Evolutionary conservation across 2,113 vertebrate genomes (phyloP), one percentile per base, ranked within the genome.

Genomic region (Ptilorrhoa leucosticta): DNA sequence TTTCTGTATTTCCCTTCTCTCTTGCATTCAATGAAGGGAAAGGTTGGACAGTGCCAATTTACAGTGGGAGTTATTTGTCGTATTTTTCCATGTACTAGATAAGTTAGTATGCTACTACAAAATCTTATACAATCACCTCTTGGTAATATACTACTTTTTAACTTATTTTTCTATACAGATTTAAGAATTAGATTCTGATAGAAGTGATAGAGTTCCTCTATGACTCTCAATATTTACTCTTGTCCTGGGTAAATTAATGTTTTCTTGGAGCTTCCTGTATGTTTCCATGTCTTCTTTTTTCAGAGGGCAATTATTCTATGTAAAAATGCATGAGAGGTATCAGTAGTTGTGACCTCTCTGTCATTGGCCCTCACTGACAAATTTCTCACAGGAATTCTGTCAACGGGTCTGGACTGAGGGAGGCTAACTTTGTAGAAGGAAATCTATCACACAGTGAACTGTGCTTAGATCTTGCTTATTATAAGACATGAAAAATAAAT

Each of bases 401-500:
- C 95, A 89, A 19, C 0, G 2, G 12, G 4, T 53, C 80, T 76
- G 66, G 77, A 82, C 61, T 61, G 48, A 96, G 75, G 45, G 58
- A 90, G 13, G 31, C 63, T 83, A 90, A 95, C 63, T 87, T 75
- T 48, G 40, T 57, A 51, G 86, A 93, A 95, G 24, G 26, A 96
- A 96, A 97, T 96, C 85, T 96, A 96, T 96, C 83, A 95, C 69
- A 94, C 14, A 48, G 70, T 63, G 85, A 95, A 58, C 66, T 88
- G 47, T 57, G 61, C 47, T 96, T 90, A 88, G 84, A 94, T 76
- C 44, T 94, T 94, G 44, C 75, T 87, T 97, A 87, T 80, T 89
- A 89, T 13, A 80, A 92, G 76, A 73, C 84, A 89, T 83, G 72
- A 94, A 96, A 95, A 95, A 95, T 92, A 96, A 97, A 93, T 83